Evolutionary conservation across 1,140 invertebrate species (phyloP).

Genomic region (Drosophila takahashii): DNA sequence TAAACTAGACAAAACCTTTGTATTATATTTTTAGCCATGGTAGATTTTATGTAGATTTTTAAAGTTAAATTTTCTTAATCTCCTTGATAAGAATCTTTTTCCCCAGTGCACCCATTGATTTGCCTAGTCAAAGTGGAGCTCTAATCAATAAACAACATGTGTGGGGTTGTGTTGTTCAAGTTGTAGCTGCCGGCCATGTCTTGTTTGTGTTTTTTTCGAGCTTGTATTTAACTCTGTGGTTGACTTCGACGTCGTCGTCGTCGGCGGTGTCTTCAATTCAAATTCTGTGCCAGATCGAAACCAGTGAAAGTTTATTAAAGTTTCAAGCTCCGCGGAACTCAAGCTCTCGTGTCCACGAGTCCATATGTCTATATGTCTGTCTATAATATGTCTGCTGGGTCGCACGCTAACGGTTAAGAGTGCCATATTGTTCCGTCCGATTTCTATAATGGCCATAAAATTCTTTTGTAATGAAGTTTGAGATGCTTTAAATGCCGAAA

Average conservation of each 20-base stretch:
- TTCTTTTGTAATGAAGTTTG: constrained; percentile 48
- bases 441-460: constrained; percentile 54
- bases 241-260: constrained; percentile 21
- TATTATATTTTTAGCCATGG: no score
- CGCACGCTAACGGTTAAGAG: constrained; percentile 54
- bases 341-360: constrained; percentile 27
- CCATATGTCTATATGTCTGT: not conserved
- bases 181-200: constrained; percentile 27
- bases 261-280: constrained; percentile 48
- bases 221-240: constrained; percentile 29
- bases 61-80: no score
- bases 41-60: no score
- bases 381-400: not conserved
- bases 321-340: constrained; percentile 31
- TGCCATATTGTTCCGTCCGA: constrained; percentile 49
- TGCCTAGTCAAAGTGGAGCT: constrained; percentile 37
- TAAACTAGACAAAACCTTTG: no score
- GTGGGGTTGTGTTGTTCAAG: constrained; percentile 23
- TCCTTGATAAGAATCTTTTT: not conserved
- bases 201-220: constrained; percentile 22
- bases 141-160: constrained; percentile 39
- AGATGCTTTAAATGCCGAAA: constrained; percentile 27
- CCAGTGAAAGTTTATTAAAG: constrained; percentile 80
- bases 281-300: constrained; percentile 65
- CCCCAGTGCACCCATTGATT: constrained; percentile 14